phyloP scores from a whole-genome alignment of 2,797 vertebrate species.

The Melanotaenia pygmaea region DNA sequence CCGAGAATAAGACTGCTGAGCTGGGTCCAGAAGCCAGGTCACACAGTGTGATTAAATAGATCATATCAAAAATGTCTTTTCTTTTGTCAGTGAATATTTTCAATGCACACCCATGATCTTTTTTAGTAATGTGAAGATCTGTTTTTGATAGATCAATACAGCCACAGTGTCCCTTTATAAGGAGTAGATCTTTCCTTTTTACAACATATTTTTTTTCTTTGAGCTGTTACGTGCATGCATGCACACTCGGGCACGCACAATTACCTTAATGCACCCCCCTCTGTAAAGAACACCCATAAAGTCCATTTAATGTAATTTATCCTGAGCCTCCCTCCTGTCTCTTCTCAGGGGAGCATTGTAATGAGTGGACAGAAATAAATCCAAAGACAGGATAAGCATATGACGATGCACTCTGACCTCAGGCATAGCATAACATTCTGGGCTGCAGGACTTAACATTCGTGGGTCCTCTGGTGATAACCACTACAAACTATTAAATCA shows the following conservation, averaged over 20 bases:
- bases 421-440: not conserved
- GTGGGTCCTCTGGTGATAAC: constrained; percentile 23
- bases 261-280: constrained; percentile 83
- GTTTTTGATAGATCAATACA: not conserved
- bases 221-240: constrained; percentile 14
- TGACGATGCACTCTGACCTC: constrained; percentile 52
- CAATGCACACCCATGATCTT: not conserved
- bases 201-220: constrained; percentile 37
- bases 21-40: not conserved
- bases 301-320: constrained; percentile 83
- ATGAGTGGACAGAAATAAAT: constrained; percentile 76
- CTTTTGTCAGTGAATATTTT: not conserved
- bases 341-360: constrained; percentile 80
- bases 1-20: constrained; percentile 19
- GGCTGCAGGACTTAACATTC: not conserved
- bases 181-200: constrained; percentile 44
- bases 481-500: constrained; percentile 26
- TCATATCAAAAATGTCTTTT: not conserved
- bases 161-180: constrained; percentile 18
- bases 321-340: constrained; percentile 53
- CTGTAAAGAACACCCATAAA: constrained; percentile 80
- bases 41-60: constrained; percentile 9
- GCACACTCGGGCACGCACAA: constrained; percentile 63
- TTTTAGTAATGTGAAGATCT: not conserved
- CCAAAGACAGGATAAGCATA: constrained; percentile 39